phyloP scores from a whole-genome alignment of 2,888 invertebrate genomes.

The Drosophila prostipennis region DNA sequence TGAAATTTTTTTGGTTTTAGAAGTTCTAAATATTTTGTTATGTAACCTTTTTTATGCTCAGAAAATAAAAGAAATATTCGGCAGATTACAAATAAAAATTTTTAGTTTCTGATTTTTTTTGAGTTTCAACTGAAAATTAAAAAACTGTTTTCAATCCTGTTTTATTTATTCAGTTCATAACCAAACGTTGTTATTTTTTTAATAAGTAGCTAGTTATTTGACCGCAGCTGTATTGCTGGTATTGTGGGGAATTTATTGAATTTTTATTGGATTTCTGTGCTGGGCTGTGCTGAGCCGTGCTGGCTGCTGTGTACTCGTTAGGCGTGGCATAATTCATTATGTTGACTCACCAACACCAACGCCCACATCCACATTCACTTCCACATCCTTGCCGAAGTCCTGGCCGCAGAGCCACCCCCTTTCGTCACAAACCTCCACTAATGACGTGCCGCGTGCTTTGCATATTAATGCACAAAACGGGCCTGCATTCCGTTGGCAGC shows the following conservation, averaged over 20 bases:
- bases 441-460: slow-evolving; percentile 70
- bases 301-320: slow-evolving; percentile 73
- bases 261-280: slow-evolving; percentile 77
- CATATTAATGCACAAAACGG: slow-evolving; percentile 64
- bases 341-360: slow-evolving; percentile 57
- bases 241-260: slow-evolving; percentile 79
- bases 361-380: neutral
- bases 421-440: slow-evolving; percentile 15
- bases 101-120: too few species aligned
- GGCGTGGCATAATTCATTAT: slow-evolving; percentile 80
- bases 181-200: neutral
- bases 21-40: too few species aligned
- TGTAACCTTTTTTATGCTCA: too few species aligned
- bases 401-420: neutral
- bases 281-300: slow-evolving; percentile 50
- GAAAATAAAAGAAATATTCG: too few species aligned
- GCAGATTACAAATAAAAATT: too few species aligned
- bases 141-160: too few species aligned
- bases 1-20: too few species aligned
- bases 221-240: slow-evolving; percentile 20
- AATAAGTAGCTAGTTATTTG: neutral
- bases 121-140: too few species aligned
- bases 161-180: too few species aligned
- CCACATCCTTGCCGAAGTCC: neutral
- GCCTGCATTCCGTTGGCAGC: slow-evolving; percentile 67